These are phyloP conservation scores for Spongilla lacustris DNA, from an alignment of 37 sponge, comb jelly and placozoan genomes.

Conservation along the genomic window DNA sequence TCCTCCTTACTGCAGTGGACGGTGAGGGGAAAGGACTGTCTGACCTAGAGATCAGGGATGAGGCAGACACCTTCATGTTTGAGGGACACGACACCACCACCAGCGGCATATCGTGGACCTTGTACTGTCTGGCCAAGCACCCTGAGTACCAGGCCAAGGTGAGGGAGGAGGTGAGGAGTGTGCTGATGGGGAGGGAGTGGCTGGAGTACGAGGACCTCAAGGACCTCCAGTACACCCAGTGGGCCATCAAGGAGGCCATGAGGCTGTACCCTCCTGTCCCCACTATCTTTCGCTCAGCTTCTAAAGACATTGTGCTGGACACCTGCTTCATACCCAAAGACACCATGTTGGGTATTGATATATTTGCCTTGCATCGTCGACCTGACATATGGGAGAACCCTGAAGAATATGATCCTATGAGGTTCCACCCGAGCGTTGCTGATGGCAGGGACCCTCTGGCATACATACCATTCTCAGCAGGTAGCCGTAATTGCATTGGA, in stretches of 20 bases:
- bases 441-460: conserved; percentile 56
- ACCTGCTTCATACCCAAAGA: conserved; percentile 64
- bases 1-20: conserved; percentile 61
- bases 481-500: conserved; percentile 81
- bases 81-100: conserved; percentile 81
- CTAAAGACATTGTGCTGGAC: conserved; percentile 50
- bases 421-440: conserved; percentile 64
- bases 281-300: conserved; percentile 29
- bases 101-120: conserved; percentile 38
- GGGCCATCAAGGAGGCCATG: conserved; percentile 89
- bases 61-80: conserved; percentile 86
- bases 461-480: conserved; percentile 84
- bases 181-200: conserved; percentile 3
- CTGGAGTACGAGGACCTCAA: not conserved
- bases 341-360: conserved; percentile 15
- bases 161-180: conserved; percentile 11
- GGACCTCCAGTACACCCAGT: conserved; percentile 65
- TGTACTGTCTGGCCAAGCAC: conserved; percentile 53
- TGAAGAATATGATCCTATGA: conserved; percentile 67
- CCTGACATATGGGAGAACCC: conserved; percentile 82
- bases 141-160: too few species aligned
- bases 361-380: conserved; percentile 33
- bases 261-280: conserved; percentile 81
- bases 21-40: conserved; percentile 55
- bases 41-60: conserved; percentile 70